A percentile compares a stretch with the other conserved stretches of the same genome.
Evolutionary conservation across 1,140 invertebrate genomes (phyloP).

Genomic region (Heliconius himera): DNA sequence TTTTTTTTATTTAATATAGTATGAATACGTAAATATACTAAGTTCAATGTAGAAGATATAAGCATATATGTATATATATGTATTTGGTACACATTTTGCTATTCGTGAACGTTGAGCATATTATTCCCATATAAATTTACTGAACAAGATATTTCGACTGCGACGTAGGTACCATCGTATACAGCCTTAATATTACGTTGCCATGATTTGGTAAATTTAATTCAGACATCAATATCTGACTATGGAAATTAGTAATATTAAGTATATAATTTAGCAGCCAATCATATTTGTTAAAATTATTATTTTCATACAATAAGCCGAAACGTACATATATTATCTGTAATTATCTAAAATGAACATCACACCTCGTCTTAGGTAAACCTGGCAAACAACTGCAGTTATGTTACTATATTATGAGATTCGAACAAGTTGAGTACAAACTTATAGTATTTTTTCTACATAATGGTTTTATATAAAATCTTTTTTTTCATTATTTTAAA

Average conservation of each 20-base stretch:
- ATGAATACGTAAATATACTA: background rate
- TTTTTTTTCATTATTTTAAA: too few relatives aligned
- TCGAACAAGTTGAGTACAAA: too few relatives aligned
- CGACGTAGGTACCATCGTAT: background rate
- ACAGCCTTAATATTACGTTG: background rate
- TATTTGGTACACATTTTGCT: background rate
- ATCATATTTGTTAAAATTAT: too few relatives aligned
- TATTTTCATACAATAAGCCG: too few relatives aligned
- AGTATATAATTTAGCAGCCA: background rate
- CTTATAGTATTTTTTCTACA: too few relatives aligned
- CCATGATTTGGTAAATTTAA: background rate
- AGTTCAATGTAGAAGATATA: background rate
- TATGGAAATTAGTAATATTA: background rate
- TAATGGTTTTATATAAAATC: too few relatives aligned
- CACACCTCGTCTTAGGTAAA: too few relatives aligned
- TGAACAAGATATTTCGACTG: background rate
- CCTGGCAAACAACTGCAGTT: too few relatives aligned
- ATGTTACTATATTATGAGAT: too few relatives aligned
- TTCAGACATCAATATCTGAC: background rate
- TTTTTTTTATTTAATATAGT: background rate
- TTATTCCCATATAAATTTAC: constrained; percentile 2
- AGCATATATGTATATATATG: background rate
- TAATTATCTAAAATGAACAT: too few relatives aligned
- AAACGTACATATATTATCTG: too few relatives aligned
- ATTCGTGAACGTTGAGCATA: background rate